Base-by-base conservation (phyloP, 2,113 vertebrate genomes). In the Rhinoderma darwinii region DNA sequence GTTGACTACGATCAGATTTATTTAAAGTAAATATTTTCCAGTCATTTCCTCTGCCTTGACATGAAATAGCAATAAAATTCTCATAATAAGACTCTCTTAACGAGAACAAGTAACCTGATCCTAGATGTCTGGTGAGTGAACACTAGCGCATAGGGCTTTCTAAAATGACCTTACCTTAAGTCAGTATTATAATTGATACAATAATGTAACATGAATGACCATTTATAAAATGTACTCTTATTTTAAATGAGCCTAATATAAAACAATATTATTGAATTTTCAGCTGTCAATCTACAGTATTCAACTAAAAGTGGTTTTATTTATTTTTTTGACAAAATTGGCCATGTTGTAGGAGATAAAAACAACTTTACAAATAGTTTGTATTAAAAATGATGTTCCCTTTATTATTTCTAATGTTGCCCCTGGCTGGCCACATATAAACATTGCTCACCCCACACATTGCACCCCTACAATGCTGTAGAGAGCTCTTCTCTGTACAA, bases 1-100 rank as follows among this genome's bases (percentile, higher is more conserved):
- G 22, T 41, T 88, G 68, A 41, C 66, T 88, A 82, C 73, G 84
- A 80, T 70, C 63, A 76, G 74, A 76, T 89, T 88, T 89, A 83
- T 5, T 18, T 41, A 84, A 89, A 32, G 84, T 30, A 85, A 86
- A 74, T 84, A 39, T 70, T 77, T 90, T 35, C 61, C 5, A 68
- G 37, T 83, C 76, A 37, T 51, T 20, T 87, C 87, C 77, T 72
- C 51, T 50, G 88, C 76, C 79, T 82, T 43, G 75, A 89, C 88
- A n/a, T 47, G 84, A 81, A 84, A 89, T 5, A 54, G 61, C 59
- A 89, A 22, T 66, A 72, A 84, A 41, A 61, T 51, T 83, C 74
- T 41, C 5, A 10, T 86, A 41, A 84, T 84, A 83, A 89, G 83
- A 75, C 66, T 37, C 59, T 50, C 66, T 86, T 88, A 89, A 83